Evolutionary conservation across 2,113 vertebrate species (phyloP).

Genomic region (Thinocorus orbignyianus): DNA sequence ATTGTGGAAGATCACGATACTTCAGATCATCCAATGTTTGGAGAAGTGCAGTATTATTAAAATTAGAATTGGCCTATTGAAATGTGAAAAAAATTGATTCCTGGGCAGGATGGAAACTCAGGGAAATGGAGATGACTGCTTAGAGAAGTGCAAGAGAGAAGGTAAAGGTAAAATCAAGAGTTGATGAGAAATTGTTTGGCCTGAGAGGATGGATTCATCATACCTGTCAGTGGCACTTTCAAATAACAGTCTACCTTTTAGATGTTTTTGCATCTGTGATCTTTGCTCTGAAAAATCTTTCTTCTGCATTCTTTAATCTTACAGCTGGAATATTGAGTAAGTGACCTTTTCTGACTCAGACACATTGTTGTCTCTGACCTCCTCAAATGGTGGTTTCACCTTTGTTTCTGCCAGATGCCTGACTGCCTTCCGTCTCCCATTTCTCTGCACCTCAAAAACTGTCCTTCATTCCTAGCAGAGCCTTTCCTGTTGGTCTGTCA

Average conservation of each 20-base stretch:
- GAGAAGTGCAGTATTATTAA: background rate
- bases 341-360: conserved; percentile 46
- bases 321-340: conserved; percentile 53
- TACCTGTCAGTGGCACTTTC: background rate
- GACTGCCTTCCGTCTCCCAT: conserved; percentile 2
- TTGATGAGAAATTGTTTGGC: background rate
- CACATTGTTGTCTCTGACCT: conserved; percentile 51
- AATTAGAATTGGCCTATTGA: background rate
- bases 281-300: conserved; percentile 12
- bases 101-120: background rate
- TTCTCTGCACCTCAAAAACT: background rate
- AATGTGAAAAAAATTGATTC: background rate
- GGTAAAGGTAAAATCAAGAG: background rate
- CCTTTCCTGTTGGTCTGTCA: conserved; percentile 10
- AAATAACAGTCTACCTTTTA: conserved; percentile 1
- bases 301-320: conserved; percentile 43
- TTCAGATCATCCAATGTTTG: background rate
- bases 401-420: conserved; percentile 45
- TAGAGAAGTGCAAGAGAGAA: background rate
- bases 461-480: conserved; percentile 3
- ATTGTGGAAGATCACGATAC: background rate
- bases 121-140: background rate
- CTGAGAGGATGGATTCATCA: background rate
- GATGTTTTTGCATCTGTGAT: conserved; percentile 46
- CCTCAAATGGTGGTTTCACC: conserved; percentile 31